Evolutionary conservation across 1,140 invertebrate species (phyloP), one percentile per base, ranked within the genome.

Genomic region (Halesus radiatus): DNA sequence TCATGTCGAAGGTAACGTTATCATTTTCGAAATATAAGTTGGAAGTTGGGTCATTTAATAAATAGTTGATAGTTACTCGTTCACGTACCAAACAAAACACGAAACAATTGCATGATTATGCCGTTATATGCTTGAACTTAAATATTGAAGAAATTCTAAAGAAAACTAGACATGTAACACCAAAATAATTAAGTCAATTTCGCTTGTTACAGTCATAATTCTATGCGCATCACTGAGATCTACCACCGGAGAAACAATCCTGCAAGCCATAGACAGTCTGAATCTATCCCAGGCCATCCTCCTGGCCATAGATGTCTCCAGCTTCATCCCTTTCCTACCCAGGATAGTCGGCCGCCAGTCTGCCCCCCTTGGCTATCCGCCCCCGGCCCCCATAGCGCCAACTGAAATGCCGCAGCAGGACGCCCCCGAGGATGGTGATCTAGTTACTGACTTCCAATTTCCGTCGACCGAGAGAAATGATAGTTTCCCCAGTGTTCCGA

Each of bases 191-290:
- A n/a, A n/a, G n/a, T n/a, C n/a, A n/a, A n/a, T 45, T 79, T 68
- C 64, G 54, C 72, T 79, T 76, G 64, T 85, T 82, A 29, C 84
- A 88, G 87, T 84, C 0, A 87, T 88, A 26, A 84, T 90, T 1
- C 83, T 90, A 4, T 90, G 89, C 78, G 81, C 89, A 64, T 89
- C 89, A 22, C 76, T 88, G 70, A 85, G 88, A 52, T 86, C 87
- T 45, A 84, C 87, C 22, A 85, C 87, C 18, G 85, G 85, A 10
- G 85, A 85, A 23, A 84, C 84, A 15, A 86, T 88, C 0, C 84
- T 89, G 10, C 80, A 79, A 32, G 87, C 89, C 56, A 80, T 90
- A 26, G 87, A 88, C 77, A 79, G 82, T 13, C 85, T 87, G 18
- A 87, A 86, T 68, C 83, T 86, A 66, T 83, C 87, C 29, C 84